Evolutionary conservation across 1,140 invertebrate genomes (phyloP).

Genomic region (Belonocnema kinseyi): DNA sequence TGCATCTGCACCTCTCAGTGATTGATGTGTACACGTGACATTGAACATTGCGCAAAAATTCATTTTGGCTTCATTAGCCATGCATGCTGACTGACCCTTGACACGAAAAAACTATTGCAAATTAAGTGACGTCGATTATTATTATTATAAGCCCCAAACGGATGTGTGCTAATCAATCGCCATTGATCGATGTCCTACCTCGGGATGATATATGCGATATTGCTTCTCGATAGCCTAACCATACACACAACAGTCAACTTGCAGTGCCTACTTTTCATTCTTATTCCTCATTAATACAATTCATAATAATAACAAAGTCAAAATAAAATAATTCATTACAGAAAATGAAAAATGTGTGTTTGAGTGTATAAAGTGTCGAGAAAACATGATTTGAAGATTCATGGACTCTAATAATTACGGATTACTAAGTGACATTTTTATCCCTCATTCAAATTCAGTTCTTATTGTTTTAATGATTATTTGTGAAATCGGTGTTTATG

Average conservation of each 20-base stretch:
- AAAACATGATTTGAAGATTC: too few relatives aligned
- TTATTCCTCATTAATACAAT: not conserved
- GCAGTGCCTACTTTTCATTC: constrained; percentile 17
- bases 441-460: too few relatives aligned
- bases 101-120: constrained; percentile 43
- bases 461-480: too few relatives aligned
- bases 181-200: constrained; percentile 37
- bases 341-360: too few relatives aligned
- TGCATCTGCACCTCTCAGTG: constrained; percentile 32
- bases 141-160: constrained; percentile 29
- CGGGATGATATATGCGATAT: constrained; percentile 46
- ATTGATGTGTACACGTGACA: constrained; percentile 22
- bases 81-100: constrained; percentile 52
- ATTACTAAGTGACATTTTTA: too few relatives aligned
- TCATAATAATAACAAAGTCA: not conserved
- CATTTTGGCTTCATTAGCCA: constrained; percentile 51
- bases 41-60: constrained; percentile 34
- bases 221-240: not conserved
- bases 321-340: too few relatives aligned
- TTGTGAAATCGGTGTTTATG: too few relatives aligned
- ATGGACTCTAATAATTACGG: too few relatives aligned
- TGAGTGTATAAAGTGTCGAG: too few relatives aligned
- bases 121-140: constrained; percentile 34
- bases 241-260: not conserved
- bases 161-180: constrained; percentile 35